A percentile compares a stretch with the other conserved stretches of the same genome.
These are phyloP conservation scores for Periplaneta americana DNA, from an alignment of 1,140 invertebrate species.

Conservation along the genomic window DNA sequence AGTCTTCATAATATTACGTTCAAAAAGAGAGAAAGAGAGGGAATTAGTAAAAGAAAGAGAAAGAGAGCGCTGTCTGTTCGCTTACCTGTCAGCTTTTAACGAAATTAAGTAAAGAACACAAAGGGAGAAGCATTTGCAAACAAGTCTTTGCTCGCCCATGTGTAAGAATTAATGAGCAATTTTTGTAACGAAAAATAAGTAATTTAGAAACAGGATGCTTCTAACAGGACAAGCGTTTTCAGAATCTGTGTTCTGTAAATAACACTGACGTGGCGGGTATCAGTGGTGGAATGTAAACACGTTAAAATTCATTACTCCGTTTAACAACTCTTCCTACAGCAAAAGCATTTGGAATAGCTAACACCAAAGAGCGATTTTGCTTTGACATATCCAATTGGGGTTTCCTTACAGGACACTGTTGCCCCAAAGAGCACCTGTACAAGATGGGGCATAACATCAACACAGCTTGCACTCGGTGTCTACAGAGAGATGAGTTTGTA, in stretches of 20 bases:
- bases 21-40: too few relatives aligned
- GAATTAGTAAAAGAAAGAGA: too few relatives aligned
- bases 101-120: not conserved
- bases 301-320: not conserved
- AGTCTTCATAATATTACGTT: not conserved
- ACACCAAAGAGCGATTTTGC: too few relatives aligned
- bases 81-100: not conserved
- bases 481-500: too few relatives aligned
- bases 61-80: too few relatives aligned
- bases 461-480: too few relatives aligned
- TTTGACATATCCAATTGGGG: too few relatives aligned
- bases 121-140: not conserved
- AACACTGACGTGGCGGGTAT: not conserved
- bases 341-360: too few relatives aligned
- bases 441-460: too few relatives aligned
- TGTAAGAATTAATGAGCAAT: not conserved
- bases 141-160: not conserved
- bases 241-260: not conserved
- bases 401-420: too few relatives aligned
- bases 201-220: not conserved
- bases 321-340: not conserved
- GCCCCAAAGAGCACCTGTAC: too few relatives aligned
- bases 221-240: not conserved
- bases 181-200: not conserved
- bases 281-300: not conserved